A percentile compares a stretch with the other conserved stretches of the same genome.
Evolutionary conservation across 2,797 vertebrate species (phyloP).

Genomic region (Phyllotis vaccarum): DNA sequence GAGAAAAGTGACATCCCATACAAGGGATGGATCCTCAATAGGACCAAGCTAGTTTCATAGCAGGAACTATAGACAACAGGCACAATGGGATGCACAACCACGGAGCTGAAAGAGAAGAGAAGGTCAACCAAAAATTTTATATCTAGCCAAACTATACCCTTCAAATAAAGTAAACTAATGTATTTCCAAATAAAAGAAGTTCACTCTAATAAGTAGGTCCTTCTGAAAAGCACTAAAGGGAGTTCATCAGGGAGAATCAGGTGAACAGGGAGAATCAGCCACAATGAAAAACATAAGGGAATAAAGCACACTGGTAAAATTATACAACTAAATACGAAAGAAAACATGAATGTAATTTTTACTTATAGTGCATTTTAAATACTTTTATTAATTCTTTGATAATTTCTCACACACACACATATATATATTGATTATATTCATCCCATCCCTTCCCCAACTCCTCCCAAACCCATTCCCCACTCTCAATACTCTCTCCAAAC

Average conservation of each 20-base stretch:
- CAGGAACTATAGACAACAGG: neutral
- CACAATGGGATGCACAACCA: neutral
- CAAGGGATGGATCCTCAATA: neutral
- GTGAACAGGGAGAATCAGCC: neutral
- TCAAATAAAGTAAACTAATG: constrained; percentile 31
- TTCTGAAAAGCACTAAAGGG: neutral
- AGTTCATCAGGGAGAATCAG: neutral
- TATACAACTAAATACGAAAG: constrained; percentile 12
- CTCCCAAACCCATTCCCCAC: neutral
- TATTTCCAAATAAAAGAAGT: constrained; percentile 36
- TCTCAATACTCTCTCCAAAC: neutral
- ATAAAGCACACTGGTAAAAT: neutral
- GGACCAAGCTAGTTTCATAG: neutral
- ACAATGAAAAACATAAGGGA: neutral
- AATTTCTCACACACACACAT: neutral
- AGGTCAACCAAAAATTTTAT: neutral
- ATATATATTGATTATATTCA: neutral
- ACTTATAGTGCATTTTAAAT: neutral
- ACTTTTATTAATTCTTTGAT: neutral
- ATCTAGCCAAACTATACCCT: neutral
- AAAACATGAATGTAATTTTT: neutral
- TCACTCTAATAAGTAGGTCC: neutral
- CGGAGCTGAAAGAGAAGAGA: neutral
- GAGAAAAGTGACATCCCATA: neutral
- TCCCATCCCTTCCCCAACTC: neutral